Conservation (phyloP, 2,113 vertebrate species). For the Plecturocebus donacophilus region DNA sequence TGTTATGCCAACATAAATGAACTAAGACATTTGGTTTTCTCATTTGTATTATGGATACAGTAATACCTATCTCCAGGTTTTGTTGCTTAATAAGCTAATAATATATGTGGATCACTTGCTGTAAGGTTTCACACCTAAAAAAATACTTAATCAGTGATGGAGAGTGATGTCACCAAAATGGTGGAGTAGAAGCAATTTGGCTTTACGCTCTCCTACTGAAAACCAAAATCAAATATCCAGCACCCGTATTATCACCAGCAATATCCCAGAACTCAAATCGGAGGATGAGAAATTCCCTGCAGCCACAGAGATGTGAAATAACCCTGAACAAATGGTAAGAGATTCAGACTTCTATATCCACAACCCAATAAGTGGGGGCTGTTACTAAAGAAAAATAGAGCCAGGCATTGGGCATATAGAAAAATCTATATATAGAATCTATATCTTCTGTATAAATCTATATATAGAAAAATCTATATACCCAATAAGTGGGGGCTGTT, state of each 20-base stretch:
- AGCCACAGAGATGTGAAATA: not conserved
- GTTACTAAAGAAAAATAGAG: not conserved
- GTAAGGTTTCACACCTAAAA: not conserved
- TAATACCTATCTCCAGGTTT: not conserved
- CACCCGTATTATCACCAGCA: not conserved
- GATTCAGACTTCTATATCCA: not conserved
- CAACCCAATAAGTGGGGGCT: not conserved
- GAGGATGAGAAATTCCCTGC: not conserved
- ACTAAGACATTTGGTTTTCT: not conserved
- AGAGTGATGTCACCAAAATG: not conserved
- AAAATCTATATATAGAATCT: too few relatives aligned
- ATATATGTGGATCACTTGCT: not conserved
- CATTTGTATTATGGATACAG: not conserved
- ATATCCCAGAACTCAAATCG: not conserved
- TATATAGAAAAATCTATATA: not conserved
- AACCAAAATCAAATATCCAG: not conserved
- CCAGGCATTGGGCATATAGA: too few relatives aligned
- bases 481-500: not conserved
- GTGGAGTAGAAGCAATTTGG: not conserved
- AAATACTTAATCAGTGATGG: not conserved
- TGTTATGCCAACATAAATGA: too few relatives aligned
- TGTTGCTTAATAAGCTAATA: not conserved
- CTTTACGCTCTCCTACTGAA: not conserved
- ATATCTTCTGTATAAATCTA: too few relatives aligned
- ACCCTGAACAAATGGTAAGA: not conserved